These are phyloP conservation scores for Cyclargus thomasi DNA, from an alignment of 1,140 invertebrate genomes.

Conservation along the genomic window DNA sequence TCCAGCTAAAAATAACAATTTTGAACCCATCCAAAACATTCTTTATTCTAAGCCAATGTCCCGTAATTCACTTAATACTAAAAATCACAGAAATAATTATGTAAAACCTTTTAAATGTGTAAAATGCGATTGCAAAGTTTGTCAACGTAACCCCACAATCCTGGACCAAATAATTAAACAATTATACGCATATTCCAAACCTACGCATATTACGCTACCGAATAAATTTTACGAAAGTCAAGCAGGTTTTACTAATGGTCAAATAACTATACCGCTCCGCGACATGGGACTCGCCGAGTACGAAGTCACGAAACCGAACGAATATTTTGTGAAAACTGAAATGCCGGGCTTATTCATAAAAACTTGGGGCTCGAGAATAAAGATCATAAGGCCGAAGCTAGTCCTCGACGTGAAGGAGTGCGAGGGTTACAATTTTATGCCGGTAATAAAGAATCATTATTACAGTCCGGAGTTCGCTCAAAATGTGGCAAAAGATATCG, in stretches of 20 bases:
- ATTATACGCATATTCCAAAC: neutral
- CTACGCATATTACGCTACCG: too few relatives aligned
- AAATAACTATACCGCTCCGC: constrained; percentile 16
- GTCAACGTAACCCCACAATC: neutral
- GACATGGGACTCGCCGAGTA: constrained; percentile 19
- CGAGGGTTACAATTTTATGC: constrained; percentile 22
- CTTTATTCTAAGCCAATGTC: neutral
- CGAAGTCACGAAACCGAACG: constrained; percentile 6
- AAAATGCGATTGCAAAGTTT: neutral
- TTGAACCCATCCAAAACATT: too few relatives aligned
- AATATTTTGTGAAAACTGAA: constrained; percentile 20
- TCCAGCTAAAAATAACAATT: too few relatives aligned
- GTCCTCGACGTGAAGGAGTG: constrained; percentile 21
- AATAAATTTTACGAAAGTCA: neutral
- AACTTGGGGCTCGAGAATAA: constrained; percentile 24
- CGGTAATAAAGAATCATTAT: constrained; percentile 20
- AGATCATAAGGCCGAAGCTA: constrained; percentile 23
- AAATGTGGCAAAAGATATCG: constrained; percentile 15
- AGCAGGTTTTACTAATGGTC: neutral
- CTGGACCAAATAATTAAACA: neutral
- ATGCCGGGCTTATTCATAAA: constrained; percentile 26
- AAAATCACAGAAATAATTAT: neutral
- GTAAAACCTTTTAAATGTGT: neutral
- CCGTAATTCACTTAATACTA: neutral
- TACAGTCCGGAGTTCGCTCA: constrained; percentile 9